A percentile compares a stretch with the other conserved stretches of the same genome.
Conservation (phyloP, 1,140 invertebrate species). For the Mylabris phalerata region DNA sequence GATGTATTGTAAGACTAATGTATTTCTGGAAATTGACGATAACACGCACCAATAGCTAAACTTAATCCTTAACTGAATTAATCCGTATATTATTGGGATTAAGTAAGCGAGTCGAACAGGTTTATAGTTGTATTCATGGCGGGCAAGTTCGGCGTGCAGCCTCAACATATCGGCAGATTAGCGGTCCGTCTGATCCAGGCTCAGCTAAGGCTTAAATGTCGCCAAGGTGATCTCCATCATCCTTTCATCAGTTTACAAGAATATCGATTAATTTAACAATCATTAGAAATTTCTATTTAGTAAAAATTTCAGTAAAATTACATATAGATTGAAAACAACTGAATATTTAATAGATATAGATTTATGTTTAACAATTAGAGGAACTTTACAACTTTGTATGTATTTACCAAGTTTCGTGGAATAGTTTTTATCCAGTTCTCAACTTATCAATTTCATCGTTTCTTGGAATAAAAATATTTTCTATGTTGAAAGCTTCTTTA, state of each 20-base stretch:
- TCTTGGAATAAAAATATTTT: no score
- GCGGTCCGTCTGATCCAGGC: slow-evolving; percentile 32
- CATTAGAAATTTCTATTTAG: background rate
- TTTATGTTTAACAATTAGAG: no score
- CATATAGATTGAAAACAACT: background rate
- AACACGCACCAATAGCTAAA: slow-evolving; percentile 38
- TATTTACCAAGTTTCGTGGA: no score
- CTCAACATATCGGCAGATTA: slow-evolving; percentile 37
- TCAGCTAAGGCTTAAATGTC: slow-evolving; percentile 27
- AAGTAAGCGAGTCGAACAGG: slow-evolving; percentile 31
- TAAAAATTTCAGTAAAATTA: no score
- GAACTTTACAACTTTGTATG: no score
- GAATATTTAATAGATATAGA: no score
- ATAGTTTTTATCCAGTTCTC: no score
- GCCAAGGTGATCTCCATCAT: slow-evolving; percentile 31
- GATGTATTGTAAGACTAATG: slow-evolving; percentile 7
- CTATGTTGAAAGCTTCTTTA: no score
- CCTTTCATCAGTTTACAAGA: slow-evolving; percentile 2
- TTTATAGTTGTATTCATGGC: slow-evolving; percentile 32
- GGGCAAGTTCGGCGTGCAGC: slow-evolving; percentile 28
- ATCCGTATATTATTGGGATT: slow-evolving; percentile 36
- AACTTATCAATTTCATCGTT: no score
- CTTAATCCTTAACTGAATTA: slow-evolving; percentile 35
- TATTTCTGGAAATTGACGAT: slow-evolving; percentile 33
- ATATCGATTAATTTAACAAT: background rate